phyloP scores from a whole-genome alignment of 1,140 invertebrate species.

The Helicoverpa zea region DNA sequence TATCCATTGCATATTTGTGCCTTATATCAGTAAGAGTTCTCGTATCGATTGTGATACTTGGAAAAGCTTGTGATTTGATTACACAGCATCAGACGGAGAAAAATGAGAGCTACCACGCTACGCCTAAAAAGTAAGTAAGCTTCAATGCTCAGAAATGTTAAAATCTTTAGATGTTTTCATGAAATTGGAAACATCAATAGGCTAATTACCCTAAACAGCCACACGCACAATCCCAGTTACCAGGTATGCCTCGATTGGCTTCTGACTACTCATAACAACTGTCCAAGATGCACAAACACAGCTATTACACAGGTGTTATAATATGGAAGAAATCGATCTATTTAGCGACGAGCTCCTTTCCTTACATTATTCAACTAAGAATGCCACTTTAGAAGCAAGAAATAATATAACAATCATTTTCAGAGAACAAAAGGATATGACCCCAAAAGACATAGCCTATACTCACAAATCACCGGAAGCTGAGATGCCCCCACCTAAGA shows the following conservation, averaged over 20 bases:
- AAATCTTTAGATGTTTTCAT: neutral
- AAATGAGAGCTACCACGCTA: conserved; percentile 77
- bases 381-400: too few relatives aligned
- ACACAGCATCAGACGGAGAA: conserved; percentile 90
- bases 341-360: too few relatives aligned
- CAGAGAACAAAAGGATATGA: conserved; percentile 71
- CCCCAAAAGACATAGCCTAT: conserved; percentile 64
- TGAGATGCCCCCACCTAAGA: conserved; percentile 64
- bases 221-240: too few relatives aligned
- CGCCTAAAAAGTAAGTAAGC: conserved; percentile 81
- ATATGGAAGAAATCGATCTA: too few relatives aligned
- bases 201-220: too few relatives aligned
- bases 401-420: conserved; percentile 49
- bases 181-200: neutral
- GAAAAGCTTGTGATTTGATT: conserved; percentile 95
- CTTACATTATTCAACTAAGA: too few relatives aligned
- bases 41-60: conserved; percentile 95
- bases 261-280: too few relatives aligned
- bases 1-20: conserved; percentile 92
- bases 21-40: conserved; percentile 94
- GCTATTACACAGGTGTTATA: too few relatives aligned
- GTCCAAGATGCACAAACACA: too few relatives aligned
- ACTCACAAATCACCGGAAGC: conserved; percentile 67
- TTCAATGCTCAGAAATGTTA: neutral
- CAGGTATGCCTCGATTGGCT: too few relatives aligned